Evolutionary conservation across 1,140 invertebrate species (phyloP).

Genomic region (Gerris buenoi): DNA sequence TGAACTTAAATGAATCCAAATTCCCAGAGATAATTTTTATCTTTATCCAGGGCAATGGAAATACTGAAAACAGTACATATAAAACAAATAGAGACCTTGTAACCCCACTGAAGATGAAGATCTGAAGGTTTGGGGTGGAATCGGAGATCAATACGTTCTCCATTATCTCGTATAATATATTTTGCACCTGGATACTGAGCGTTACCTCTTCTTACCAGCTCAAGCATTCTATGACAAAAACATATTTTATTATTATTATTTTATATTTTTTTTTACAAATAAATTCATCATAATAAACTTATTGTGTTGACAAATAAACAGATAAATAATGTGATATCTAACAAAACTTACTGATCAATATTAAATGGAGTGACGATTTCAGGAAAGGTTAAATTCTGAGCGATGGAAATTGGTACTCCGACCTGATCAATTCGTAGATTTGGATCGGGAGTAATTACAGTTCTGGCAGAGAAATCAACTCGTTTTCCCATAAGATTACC

Average conservation of each 20-base stretch:
- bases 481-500: constrained; percentile 99
- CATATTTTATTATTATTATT: neutral
- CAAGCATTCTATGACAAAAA: constrained; percentile 64
- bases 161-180: constrained; percentile 97
- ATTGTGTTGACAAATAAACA: too few species aligned
- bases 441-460: constrained; percentile 98
- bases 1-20: neutral
- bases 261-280: too few species aligned
- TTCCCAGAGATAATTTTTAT: too few species aligned
- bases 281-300: too few species aligned
- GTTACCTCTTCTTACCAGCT: constrained; percentile 87
- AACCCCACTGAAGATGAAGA: constrained; percentile 95
- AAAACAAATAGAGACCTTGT: constrained; percentile 38
- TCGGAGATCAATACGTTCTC: constrained; percentile 91
- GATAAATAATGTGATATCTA: too few species aligned
- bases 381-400: constrained; percentile 97
- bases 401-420: constrained; percentile 93
- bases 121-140: constrained; percentile 98
- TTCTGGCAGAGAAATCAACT: constrained; percentile 97
- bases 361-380: constrained; percentile 99
- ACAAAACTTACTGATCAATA: constrained; percentile 59
- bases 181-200: constrained; percentile 98
- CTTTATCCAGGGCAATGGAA: too few species aligned
- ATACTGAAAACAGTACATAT: too few species aligned
- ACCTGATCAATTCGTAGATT: constrained; percentile 97